Conservation (phyloP, 2,113 vertebrate species). For the Eira barbara region DNA sequence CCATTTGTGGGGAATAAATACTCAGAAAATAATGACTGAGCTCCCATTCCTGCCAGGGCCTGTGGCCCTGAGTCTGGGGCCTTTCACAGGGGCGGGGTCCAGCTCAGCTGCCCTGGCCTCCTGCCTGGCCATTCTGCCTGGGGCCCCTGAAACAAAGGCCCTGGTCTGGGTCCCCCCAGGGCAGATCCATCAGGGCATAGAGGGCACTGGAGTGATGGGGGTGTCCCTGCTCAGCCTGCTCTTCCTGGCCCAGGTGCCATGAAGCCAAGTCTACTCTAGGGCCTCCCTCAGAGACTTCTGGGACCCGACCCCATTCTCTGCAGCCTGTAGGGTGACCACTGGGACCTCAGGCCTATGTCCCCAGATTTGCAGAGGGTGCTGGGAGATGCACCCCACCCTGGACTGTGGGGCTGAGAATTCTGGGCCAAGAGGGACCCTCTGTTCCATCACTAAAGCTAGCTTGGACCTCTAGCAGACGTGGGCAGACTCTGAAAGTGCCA, state of each 20-base stretch:
- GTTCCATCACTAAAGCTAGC: not conserved
- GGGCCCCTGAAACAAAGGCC: not conserved
- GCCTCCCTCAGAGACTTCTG: not conserved
- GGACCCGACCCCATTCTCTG: not conserved
- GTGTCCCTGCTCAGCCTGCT: not conserved
- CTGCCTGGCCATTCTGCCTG: not conserved
- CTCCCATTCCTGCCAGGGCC: rapidly evolving
- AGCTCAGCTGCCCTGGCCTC: not conserved
- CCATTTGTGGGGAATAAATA: rapidly evolving
- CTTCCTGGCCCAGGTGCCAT: not conserved
- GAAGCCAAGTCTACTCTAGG: too few relatives aligned
- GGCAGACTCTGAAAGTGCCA: too few relatives aligned
- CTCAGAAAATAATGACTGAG: too few relatives aligned
- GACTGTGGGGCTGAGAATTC: not conserved
- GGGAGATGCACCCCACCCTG: not conserved
- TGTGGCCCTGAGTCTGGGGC: not conserved
- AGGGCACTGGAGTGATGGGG: not conserved
- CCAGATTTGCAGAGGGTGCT: not conserved
- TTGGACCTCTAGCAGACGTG: too few relatives aligned
- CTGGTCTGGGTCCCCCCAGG: too few relatives aligned
- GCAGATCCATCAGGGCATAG: rapidly evolving
- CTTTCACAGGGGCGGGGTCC: too few relatives aligned
- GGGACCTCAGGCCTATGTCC: not conserved
- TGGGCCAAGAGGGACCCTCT: not conserved
- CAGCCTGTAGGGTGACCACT: too few relatives aligned